Evolutionary conservation across 2,113 vertebrate species (phyloP), one percentile per base, ranked within the genome.

Genomic region (Semicossyphus pulcher): DNA sequence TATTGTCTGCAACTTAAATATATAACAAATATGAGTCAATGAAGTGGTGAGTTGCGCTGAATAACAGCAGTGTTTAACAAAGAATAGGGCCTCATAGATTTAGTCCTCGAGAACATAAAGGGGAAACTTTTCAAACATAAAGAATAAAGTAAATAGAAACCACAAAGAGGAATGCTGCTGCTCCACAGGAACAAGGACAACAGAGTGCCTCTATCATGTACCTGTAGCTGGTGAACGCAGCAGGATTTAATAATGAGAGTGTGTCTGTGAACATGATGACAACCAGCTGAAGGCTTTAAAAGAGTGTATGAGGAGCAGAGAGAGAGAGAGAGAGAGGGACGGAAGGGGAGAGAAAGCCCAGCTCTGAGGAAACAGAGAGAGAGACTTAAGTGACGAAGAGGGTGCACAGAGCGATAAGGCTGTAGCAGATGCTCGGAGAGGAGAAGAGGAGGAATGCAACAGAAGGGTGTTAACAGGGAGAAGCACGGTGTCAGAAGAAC

Each of bases 211-310:
- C 18, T 3, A 21, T 28, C 7, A 37, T 0, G 36, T 2, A 64
- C 26, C 21, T 58, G 44, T 25, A 8, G 53, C 32, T 45, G 44
- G 10, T 23, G 10, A 42, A 9, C 16, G 20, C 34, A 45, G 26
- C 26, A 28, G 14, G 21, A n/a, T 61, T 61, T 66, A 25, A 61
- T 58, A 21, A 31, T 9, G n/a, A 57, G 23, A 57, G 20, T 3
- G 44, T 52, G 66, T 16, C 26, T 72, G n/a, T 70, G 31, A 70
- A 61, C 0, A 51, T 89, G 63, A 87, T 78, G 65, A 72, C 45
- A 72, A 81, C 51, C 86, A 87, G 75, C 71, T 81, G 81, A 75
- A 63, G 34, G 15, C 20, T 10, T 0, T 49, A 34, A 70, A 76
- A 68, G 18, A 47, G 31, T 2, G 0, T 20, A 31, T 76, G 49